Base-by-base conservation (phyloP, 2,113 vertebrate species). In the Eublepharis macularius region DNA sequence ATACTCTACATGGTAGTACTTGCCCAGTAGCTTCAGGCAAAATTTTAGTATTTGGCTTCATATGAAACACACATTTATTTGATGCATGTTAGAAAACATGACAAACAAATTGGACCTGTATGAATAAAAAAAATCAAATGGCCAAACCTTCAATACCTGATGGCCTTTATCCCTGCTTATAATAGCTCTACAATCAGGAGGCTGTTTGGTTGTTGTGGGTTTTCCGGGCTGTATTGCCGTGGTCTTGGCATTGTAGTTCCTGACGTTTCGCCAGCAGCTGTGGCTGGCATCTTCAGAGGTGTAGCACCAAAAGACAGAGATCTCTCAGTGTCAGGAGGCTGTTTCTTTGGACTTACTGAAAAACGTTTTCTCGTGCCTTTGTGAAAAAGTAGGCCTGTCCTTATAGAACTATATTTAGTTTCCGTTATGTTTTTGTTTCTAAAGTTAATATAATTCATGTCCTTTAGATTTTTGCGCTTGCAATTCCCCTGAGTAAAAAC, bases 371-470 rank as follows among this genome's bases (percentile, higher is more conserved):
- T 41, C 54, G 80, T 82, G 43, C 69, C 82, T 84, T 84, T 85
- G 75, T 84, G 90, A 91, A 89, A 32, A 80, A 80, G 83, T 86
- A 87, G 77, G 81, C 78, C 89, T 90, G 78, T 79, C 88, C 82
- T 75, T 2, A 3, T 75, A 76, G 36, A 75, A 19, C 87, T 94
- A 0, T 80, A n/a, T 93, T 94, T 92, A 89, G 91, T 80, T 87
- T 88, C 47, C 66, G n/a, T 83, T 88, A 21, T 72, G 14, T 76
- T 95, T 93, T 93, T 90, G 47, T 93, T 95, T 88, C 88, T 90
- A 51, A 80, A 88, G 76, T 94, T 91, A 88, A 16, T 88, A 41
- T 92, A 72, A 88, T 90, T 90, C 57, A 4, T 80, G 54, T 86
- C 76, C 75, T 93, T 83, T 83, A 73, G 70, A 78, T 45, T 88